Evolutionary conservation across 2,888 invertebrate genomes (phyloP).

Genomic region (Andrena minutula): DNA sequence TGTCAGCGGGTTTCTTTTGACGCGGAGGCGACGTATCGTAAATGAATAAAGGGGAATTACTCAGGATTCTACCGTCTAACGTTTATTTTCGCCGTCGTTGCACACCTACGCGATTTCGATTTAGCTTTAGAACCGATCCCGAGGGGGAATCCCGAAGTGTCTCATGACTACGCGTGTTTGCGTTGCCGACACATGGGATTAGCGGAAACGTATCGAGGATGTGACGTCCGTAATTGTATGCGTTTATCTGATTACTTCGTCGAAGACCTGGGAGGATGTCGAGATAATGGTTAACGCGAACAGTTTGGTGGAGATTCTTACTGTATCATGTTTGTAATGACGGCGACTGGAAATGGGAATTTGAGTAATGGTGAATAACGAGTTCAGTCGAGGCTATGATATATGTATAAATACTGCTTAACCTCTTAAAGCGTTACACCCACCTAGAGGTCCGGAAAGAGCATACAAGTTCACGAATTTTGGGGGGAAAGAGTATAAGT

Average conservation of each 20-base stretch:
- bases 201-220: slow-evolving; percentile 2
- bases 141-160: slow-evolving; percentile 23
- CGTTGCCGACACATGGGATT: not conserved
- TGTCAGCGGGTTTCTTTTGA: not conserved
- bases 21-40: not conserved
- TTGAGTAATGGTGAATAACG: not conserved
- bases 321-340: not conserved
- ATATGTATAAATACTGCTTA: no score
- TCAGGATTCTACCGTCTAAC: slow-evolving; percentile 1
- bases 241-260: slow-evolving; percentile 8
- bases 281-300: not conserved
- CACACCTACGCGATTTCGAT: not conserved
- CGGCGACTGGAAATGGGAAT: not conserved
- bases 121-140: not conserved
- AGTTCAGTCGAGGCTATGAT: no score
- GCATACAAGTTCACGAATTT: no score
- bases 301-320: not conserved
- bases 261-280: not conserved
- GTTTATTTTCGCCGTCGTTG: slow-evolving; percentile 17
- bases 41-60: slow-evolving; percentile 36
- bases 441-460: no score
- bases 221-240: not conserved
- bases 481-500: no score
- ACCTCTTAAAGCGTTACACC: no score
- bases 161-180: slow-evolving; percentile 10